Percentiles rank a stretch among this genome's conserved stretches.
phyloP scores from a whole-genome alignment of 2,113 vertebrate genomes.

The Tragelaphus buxtoni region DNA sequence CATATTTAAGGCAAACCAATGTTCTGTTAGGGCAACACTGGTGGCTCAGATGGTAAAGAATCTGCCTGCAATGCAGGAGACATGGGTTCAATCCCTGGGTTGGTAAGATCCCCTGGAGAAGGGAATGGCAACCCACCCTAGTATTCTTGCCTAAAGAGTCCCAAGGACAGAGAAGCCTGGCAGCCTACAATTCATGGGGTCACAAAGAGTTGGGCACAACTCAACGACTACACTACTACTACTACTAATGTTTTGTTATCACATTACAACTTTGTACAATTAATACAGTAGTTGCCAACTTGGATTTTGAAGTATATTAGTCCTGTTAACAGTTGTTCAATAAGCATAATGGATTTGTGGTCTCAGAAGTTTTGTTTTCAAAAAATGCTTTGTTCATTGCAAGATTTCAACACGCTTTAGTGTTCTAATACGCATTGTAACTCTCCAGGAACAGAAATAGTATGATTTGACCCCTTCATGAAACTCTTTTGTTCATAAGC shows the following conservation, averaged over 20 bases:
- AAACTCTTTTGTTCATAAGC: background rate
- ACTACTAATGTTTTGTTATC: background rate
- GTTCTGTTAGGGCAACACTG: background rate
- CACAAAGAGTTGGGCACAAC: background rate
- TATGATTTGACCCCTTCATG: background rate
- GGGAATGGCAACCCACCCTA: background rate
- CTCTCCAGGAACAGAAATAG: background rate
- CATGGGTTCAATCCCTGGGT: background rate
- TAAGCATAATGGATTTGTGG: background rate
- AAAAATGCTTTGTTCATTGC: background rate
- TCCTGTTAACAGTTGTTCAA: background rate
- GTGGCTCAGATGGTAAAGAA: background rate
- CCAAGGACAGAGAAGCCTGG: background rate
- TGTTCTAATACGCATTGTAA: background rate
- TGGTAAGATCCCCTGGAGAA: background rate
- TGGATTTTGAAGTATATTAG: background rate
- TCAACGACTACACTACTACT: background rate
- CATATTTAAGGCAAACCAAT: background rate
- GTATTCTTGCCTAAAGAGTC: background rate
- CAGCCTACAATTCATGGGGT: background rate
- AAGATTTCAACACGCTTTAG: background rate
- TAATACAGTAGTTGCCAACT: background rate
- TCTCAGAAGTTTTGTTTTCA: background rate
- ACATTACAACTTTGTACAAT: background rate
- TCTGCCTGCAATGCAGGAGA: background rate